Base-by-base conservation (phyloP, 1,140 invertebrate species). In the Asbolus verrucosus region DNA sequence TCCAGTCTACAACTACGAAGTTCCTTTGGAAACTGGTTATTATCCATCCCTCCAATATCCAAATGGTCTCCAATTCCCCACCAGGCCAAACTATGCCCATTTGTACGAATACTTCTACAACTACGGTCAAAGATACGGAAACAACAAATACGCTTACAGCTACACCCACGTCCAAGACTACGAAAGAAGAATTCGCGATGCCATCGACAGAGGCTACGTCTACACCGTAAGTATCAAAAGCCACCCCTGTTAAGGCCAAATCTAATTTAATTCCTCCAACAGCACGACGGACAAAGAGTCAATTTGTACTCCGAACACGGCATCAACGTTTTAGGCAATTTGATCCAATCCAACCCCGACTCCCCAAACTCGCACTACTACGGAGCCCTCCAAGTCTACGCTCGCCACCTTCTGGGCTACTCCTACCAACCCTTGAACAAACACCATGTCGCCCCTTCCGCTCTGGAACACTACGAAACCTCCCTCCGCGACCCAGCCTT, bases 341-440 rank as follows among this genome's bases (percentile, higher is more conserved):
- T 91, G 1, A 86, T 92, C 50, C 86, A 93, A 82, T 83, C 85
- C 14, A 87, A 90, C 69, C 83, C 83, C 0, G 88, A 91, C 63
- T 88, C 87, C n/a, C 84, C 84, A 31, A 89, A 92, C 79, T 75
- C 74, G 2, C 79, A 82, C 36, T 92, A 85, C 76, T 92, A 91
- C 75, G 88, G 88, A 73, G 84, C 84, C 71, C 77, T 88, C 33
- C 82, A 85, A 62, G 82, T 81, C 65, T 83, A 84, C 68, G 85
- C 86, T 65, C 87, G 85, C 65, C 87, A 88, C 76, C 82, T 89
- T 2, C 80, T 89, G 30, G 88, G 88, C 43, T 83, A 81, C 69
- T 78, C 79, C 14, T 65, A 63, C 41, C 71, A 71, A 6, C 75
- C 77, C 1, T 69, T 75, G 8, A 73, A 73, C 60, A 41, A 73